Conservation (phyloP, 2,888 invertebrate species). For the Phorcus lineatus region DNA sequence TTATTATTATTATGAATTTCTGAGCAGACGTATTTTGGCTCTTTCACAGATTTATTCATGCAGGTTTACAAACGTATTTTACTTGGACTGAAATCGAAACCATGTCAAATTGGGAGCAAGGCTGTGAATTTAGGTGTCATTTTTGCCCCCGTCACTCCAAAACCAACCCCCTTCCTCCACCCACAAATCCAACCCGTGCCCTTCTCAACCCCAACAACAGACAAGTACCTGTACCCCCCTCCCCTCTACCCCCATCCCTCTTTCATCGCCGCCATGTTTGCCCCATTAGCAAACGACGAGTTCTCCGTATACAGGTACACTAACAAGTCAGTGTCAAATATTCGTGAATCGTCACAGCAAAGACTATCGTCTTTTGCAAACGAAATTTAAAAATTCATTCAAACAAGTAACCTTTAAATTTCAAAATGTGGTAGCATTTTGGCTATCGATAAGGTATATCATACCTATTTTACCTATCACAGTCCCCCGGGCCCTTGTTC, state of each 20-base stretch:
- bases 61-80: too few relatives aligned
- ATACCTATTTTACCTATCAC: background rate
- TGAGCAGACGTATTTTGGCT: too few relatives aligned
- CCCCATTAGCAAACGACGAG: conserved; percentile 5
- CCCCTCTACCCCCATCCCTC: background rate
- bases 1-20: too few relatives aligned
- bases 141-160: background rate
- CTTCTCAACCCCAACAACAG: too few relatives aligned
- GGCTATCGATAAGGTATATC: too few relatives aligned
- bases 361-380: background rate
- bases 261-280: conserved; percentile 14
- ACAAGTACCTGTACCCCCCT: background rate
- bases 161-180: background rate
- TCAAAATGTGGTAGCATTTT: background rate
- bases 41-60: too few relatives aligned
- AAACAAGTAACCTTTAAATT: background rate
- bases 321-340: background rate
- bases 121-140: background rate
- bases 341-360: background rate
- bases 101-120: too few relatives aligned
- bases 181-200: background rate
- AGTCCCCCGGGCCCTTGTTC: background rate
- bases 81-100: too few relatives aligned
- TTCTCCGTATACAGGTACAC: conserved; percentile 2
- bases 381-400: background rate